Base-by-base conservation (phyloP, 2,113 vertebrate genomes). In the Psittacula cyanocephala region DNA sequence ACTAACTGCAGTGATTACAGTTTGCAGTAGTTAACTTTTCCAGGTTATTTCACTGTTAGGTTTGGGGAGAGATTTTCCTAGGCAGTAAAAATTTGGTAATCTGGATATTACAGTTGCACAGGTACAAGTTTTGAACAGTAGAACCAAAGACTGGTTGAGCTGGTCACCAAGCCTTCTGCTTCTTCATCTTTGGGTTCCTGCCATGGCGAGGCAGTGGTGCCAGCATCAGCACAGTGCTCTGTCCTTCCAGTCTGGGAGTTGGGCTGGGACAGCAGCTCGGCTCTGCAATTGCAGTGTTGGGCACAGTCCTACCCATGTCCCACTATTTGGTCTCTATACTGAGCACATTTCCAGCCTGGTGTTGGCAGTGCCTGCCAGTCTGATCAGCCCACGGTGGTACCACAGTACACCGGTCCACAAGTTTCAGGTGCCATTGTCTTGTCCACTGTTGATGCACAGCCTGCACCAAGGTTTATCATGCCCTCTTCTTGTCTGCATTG, bases 141-240 rank as follows among this genome's bases (percentile, higher is more conserved):
- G 35, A 81, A 39, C 18, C 35, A 28, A 10, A 31, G 12, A 65
- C 13, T 33, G 11, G 9, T 43, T 76, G 46, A 20, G 16, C 71
- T 7, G 12, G 10, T 79, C 31, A 90, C 10, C 24, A 70, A 41
- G 29, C 8, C 41, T 37, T 79, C 44, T 80, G n/a, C 10, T 65
- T 47, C 55, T 80, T 79, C 50, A 31, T 10, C 41, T 23, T 35
- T 35, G 23, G 4, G 8, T 65, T 75, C 10, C 6, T 60, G 17
- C 6, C 1, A 0, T 49, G 72, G 39, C 13, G n/a, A 44, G 11
- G 28, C 31, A 13, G 29, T 22, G 57, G 5, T 35, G 6, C 35
- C 2, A 1, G n/a, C 28, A n/a, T 22, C 37, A 80, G 46, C 8
- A 13, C 0, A 3, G 15, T 13, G 13, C 8, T 78, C 1, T 0